Evolutionary conservation across 2,888 invertebrate genomes (phyloP).

Genomic region (Ophion slaviceki): DNA sequence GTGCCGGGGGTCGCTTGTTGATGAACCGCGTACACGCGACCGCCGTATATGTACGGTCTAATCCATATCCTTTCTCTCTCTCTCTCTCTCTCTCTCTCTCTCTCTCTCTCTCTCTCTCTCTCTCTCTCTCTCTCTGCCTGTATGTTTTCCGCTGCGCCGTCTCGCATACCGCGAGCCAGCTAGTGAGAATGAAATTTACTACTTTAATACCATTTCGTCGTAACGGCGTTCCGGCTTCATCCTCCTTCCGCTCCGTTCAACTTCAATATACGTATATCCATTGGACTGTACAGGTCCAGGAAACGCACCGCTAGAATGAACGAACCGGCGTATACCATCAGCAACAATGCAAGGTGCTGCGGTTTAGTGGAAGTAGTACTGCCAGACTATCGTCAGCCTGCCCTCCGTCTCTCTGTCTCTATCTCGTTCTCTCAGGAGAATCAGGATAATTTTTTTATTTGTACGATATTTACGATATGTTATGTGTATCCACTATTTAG

Average conservation of each 20-base stretch:
- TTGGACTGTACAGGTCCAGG: slow-evolving; percentile 17
- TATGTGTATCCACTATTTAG: no score
- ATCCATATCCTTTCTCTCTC: slow-evolving; percentile 71
- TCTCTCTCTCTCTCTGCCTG: slow-evolving; percentile 11
- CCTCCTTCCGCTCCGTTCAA: slow-evolving; percentile 23
- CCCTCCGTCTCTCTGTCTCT: background rate
- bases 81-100: slow-evolving; percentile 3
- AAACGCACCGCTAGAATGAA: slow-evolving; percentile 26
- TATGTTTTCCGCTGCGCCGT: slow-evolving; percentile 1
- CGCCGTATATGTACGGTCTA: slow-evolving; percentile 69
- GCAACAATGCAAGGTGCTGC: slow-evolving; percentile 35
- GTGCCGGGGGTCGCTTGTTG: background rate
- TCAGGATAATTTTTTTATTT: no score
- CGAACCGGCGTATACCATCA: slow-evolving; percentile 38
- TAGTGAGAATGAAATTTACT: slow-evolving; percentile 75
- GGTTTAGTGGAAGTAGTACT: slow-evolving; percentile 25
- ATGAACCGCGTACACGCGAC: slow-evolving; percentile 8
- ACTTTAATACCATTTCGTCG: slow-evolving; percentile 75
- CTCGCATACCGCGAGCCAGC: slow-evolving; percentile 44
- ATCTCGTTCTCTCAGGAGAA: background rate
- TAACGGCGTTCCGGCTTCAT: slow-evolving; percentile 49
- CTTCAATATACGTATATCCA: slow-evolving; percentile 20
- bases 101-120: slow-evolving; percentile 7
- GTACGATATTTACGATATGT: no score
- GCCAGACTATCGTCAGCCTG: background rate